Base-by-base conservation (phyloP, 2,113 vertebrate species). In the Otus sunia region DNA sequence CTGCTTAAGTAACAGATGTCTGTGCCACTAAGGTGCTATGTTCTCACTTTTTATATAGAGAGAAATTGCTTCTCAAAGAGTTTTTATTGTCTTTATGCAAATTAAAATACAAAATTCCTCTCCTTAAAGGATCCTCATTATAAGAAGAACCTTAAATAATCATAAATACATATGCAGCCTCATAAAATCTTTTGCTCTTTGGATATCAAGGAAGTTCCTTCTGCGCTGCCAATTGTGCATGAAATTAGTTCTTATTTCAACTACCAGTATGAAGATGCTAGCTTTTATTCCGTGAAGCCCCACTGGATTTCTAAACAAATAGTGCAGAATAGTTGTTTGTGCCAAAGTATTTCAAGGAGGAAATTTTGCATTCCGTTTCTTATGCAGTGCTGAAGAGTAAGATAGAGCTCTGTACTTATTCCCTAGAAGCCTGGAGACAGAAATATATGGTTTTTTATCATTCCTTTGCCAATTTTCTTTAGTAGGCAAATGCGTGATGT, bases 1-100 rank as follows among this genome's bases (percentile, higher is more conserved):
- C 98, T 98, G 98, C 98, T 98, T 97, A 97, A 98, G 97, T 97
- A 98, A 96, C 98, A 98, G 98, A 98, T 98, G 98, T 98, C 97
- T 95, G 75, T 97, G 97, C 97, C 98, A 98, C 98, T 77, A 53
- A 98, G 98, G 98, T 98, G 95, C 98, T 97, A 97, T 98, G 97
- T 98, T 98, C 97, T 98, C 89, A 97, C 96, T 98, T 98, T 98
- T 98, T 97, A 98, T 98, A 98, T 79, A 93, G 90, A 86, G 83
- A 92, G 94, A 98, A 98, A 98, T 97, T 96, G 93, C 97, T 98
- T 96, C 92, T 97, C 95, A 87, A 97, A 97, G 97, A 98, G 84
- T 97, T 98, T 98, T 98, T 98, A 98, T 97, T 98, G 97, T 97
- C 92, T 98, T 98, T 98, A 98, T 98, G 98, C 97, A 98, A 98